phyloP scores from a whole-genome alignment of 2,113 vertebrate species.

The Piliocolobus tephrosceles region DNA sequence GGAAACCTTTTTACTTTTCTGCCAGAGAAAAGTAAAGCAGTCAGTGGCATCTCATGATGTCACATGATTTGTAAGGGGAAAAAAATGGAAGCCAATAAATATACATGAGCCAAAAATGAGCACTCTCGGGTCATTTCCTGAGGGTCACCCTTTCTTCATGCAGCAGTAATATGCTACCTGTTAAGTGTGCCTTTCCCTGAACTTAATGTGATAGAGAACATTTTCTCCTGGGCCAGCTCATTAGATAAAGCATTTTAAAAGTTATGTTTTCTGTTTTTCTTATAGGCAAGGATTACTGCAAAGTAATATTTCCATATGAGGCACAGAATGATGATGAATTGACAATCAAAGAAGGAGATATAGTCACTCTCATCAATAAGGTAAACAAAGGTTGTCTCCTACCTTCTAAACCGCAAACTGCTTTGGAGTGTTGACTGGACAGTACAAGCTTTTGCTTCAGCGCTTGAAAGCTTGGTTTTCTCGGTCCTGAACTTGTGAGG shows the following conservation, averaged over 20 bases:
- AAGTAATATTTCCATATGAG: constrained; percentile 97
- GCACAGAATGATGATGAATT: constrained; percentile 98
- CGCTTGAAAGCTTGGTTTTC: constrained; percentile 21
- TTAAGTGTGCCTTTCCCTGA: constrained; percentile 11
- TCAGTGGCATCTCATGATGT: background rate
- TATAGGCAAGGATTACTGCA: constrained; percentile 96
- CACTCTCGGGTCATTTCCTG: background rate
- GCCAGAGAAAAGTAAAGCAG: constrained; percentile 31
- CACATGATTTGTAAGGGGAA: background rate
- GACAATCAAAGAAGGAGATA: constrained; percentile 97
- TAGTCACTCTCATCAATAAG: constrained; percentile 95
- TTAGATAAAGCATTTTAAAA: constrained; percentile 37
- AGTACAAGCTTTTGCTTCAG: constrained; percentile 6
- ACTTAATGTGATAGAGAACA: background rate
- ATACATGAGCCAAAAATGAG: background rate
- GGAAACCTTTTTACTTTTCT: constrained; percentile 27
- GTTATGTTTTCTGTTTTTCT: constrained; percentile 76
- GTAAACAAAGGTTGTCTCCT: constrained; percentile 82
- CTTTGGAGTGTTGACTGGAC: background rate
- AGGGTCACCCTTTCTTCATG: background rate
- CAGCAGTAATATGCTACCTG: background rate
- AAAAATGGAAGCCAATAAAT: constrained; percentile 18
- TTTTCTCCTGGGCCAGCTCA: constrained; percentile 5
- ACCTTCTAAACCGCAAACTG: background rate
- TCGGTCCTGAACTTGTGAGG: background rate